Evolutionary conservation across 2,888 invertebrate genomes (phyloP).

Genomic region (Scaptomyza tumidula): DNA sequence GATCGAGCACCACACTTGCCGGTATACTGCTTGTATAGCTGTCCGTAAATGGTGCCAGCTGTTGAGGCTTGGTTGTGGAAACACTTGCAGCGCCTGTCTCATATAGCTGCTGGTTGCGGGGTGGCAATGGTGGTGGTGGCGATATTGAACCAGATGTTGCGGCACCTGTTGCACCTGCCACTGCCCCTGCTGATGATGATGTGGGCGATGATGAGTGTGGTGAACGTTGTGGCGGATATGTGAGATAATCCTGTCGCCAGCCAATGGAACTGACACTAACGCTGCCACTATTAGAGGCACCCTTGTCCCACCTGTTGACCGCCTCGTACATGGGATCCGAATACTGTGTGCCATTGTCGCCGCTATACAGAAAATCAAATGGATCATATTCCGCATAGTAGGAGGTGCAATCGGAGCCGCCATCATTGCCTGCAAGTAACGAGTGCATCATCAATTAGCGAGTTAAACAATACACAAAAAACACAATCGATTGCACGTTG

Average conservation of each 20-base stretch:
- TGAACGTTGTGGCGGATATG: slow-evolving; percentile 23
- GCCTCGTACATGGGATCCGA: slow-evolving; percentile 90
- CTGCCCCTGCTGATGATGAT: slow-evolving; percentile 1
- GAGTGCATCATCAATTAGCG: slow-evolving; percentile 75
- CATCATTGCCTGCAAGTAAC: slow-evolving; percentile 85
- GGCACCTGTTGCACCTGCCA: neutral
- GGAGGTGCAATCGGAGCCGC: slow-evolving; percentile 87
- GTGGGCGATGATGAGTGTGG: slow-evolving; percentile 32
- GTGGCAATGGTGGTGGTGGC: slow-evolving; percentile 87
- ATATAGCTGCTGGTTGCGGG: slow-evolving; percentile 84
- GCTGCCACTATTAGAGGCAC: slow-evolving; percentile 57
- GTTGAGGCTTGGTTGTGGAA: slow-evolving; percentile 26
- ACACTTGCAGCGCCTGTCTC: slow-evolving; percentile 29
- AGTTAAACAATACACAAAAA: slow-evolving; percentile 28
- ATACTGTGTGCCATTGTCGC: slow-evolving; percentile 87
- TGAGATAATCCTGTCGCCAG: slow-evolving; percentile 80
- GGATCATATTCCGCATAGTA: slow-evolving; percentile 92
- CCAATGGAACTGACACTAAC: slow-evolving; percentile 82
- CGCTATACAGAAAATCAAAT: slow-evolving; percentile 90
- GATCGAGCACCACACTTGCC: slow-evolving; percentile 72
- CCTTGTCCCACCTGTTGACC: slow-evolving; percentile 87
- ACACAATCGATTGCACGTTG: slow-evolving; percentile 34
- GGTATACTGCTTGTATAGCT: slow-evolving; percentile 63
- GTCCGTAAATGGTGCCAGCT: slow-evolving; percentile 51
- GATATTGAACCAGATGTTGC: slow-evolving; percentile 56